A percentile compares a stretch with the other conserved stretches of the same genome.
Conservation (phyloP, 2,113 vertebrate species). For the Gymnogyps californianus region DNA sequence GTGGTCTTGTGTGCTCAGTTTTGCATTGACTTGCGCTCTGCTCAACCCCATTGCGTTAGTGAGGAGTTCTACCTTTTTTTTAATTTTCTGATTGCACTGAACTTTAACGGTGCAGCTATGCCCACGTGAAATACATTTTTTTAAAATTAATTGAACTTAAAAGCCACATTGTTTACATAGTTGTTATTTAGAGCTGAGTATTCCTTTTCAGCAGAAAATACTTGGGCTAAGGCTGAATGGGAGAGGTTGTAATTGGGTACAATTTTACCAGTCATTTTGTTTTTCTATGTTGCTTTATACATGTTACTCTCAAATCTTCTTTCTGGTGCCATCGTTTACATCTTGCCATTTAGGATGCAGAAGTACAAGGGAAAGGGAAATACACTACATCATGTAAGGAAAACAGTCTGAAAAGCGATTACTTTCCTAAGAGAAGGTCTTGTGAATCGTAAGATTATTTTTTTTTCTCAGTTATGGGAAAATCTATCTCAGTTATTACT, state of each 20-base stretch:
- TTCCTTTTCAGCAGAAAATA: neutral
- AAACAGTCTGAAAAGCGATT: neutral
- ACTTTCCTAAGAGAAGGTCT: neutral
- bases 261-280: neutral
- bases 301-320: neutral
- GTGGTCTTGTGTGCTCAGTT: neutral
- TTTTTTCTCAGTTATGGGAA: neutral
- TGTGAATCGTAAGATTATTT: neutral
- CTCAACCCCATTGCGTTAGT: neutral
- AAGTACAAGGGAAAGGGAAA: neutral
- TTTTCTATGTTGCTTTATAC: neutral
- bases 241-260: neutral
- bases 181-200: neutral
- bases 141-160: neutral
- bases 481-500: neutral
- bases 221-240: neutral
- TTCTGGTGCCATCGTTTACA: neutral
- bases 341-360: neutral
- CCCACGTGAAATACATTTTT: neutral
- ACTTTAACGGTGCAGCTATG: neutral
- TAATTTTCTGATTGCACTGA: neutral
- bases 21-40: neutral
- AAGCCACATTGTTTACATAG: neutral
- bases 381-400: neutral
- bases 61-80: neutral